Conservation (phyloP, 2,888 invertebrate genomes). For the Allacma fusca region DNA sequence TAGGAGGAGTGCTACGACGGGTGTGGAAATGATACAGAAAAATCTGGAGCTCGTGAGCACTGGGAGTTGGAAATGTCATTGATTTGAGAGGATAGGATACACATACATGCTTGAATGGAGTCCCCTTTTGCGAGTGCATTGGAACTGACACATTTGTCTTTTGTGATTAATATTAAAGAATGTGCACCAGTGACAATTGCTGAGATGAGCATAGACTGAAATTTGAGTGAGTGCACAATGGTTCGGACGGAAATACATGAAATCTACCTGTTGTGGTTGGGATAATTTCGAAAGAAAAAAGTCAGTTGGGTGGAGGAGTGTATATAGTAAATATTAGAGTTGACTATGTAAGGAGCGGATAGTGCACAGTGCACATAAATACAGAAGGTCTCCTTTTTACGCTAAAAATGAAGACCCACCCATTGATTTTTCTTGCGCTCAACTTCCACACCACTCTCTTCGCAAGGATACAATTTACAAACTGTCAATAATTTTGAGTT, state of each 20-base stretch:
- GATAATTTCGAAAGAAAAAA: conserved; percentile 10
- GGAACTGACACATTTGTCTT: neutral
- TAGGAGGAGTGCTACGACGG: no score
- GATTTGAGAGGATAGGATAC: no score
- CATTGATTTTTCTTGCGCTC: conserved; percentile 34
- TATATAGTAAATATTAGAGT: neutral
- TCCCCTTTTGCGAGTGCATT: neutral
- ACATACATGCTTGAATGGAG: no score
- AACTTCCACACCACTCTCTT: neutral
- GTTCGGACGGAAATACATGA: neutral
- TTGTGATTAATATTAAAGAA: conserved; percentile 2
- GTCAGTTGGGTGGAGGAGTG: neutral
- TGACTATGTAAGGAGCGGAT: neutral
- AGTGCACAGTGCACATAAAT: neutral
- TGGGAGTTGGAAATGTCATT: no score
- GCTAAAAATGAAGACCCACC: conserved; percentile 36
- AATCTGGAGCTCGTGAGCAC: no score
- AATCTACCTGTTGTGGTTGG: neutral
- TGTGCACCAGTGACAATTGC: conserved; percentile 25
- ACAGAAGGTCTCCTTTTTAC: neutral
- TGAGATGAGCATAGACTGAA: neutral
- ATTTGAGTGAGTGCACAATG: neutral
- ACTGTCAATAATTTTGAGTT: neutral
- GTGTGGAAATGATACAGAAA: no score
- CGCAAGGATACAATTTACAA: neutral